These are phyloP conservation scores for Drosophila borealis DNA, from an alignment of 2,888 invertebrate species.

Conservation along the genomic window DNA sequence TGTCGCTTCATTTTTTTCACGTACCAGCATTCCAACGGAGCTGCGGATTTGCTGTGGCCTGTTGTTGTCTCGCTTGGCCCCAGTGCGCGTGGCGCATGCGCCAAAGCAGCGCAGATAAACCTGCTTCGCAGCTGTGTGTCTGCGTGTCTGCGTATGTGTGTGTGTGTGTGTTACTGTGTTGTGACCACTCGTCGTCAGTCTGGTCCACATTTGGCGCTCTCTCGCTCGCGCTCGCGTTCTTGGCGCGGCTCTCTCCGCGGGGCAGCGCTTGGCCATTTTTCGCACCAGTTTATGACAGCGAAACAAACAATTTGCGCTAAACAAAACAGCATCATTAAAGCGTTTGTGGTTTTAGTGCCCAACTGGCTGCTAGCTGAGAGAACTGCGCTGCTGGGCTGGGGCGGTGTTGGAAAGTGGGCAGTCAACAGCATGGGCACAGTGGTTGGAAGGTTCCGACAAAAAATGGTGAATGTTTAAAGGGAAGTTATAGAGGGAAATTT, in stretches of 20 bases:
- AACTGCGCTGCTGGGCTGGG: constrained; percentile 12
- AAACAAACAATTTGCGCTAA: constrained; percentile 82
- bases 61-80: constrained; percentile 58
- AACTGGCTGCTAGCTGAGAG: constrained; percentile 49
- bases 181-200: constrained; percentile 49
- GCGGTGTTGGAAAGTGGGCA: constrained; percentile 54
- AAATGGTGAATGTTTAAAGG: background rate
- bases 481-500: background rate
- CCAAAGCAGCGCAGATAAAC: constrained; percentile 71
- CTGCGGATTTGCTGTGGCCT: constrained; percentile 34
- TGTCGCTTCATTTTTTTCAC: constrained; percentile 53
- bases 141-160: background rate
- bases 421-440: constrained; percentile 40
- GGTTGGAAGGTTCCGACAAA: constrained; percentile 2
- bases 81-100: constrained; percentile 61
- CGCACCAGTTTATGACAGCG: constrained; percentile 82
- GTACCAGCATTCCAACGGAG: constrained; percentile 66
- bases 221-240: constrained; percentile 20
- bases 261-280: constrained; percentile 75
- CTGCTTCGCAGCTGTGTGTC: constrained; percentile 54
- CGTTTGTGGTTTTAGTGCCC: constrained; percentile 81
- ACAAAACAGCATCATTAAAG: constrained; percentile 83
- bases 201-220: constrained; percentile 39
- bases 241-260: constrained; percentile 44
- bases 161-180: constrained; percentile 19